Conservation (phyloP, 1,140 invertebrate species). For the Drosophila ananassae region DNA sequence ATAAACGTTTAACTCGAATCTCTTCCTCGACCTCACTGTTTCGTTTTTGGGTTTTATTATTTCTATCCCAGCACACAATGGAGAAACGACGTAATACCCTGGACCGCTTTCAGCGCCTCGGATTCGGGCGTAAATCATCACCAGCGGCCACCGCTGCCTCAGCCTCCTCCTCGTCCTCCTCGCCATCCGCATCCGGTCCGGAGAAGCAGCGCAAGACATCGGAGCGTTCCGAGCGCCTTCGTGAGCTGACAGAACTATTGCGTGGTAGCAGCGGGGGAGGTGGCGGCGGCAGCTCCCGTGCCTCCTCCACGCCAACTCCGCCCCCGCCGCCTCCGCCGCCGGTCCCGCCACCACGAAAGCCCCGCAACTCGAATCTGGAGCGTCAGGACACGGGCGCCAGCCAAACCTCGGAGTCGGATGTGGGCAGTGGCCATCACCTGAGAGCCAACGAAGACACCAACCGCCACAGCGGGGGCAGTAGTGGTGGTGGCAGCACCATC, state of each 20-base stretch:
- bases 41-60: not conserved
- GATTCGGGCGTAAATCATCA: slow-evolving; percentile 87
- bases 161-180: slow-evolving; percentile 14
- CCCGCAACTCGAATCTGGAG: slow-evolving; percentile 50
- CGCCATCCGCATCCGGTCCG: slow-evolving; percentile 22
- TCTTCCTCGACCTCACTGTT: slow-evolving; percentile 5
- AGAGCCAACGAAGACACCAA: slow-evolving; percentile 27
- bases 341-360: slow-evolving; percentile 71
- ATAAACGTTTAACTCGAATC: slow-evolving; percentile 43
- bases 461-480: slow-evolving; percentile 7
- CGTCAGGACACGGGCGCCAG: slow-evolving; percentile 57
- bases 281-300: slow-evolving; percentile 63
- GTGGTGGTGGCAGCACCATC: slow-evolving; percentile 17
- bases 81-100: slow-evolving; percentile 86
- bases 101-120: slow-evolving; percentile 91
- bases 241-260: slow-evolving; percentile 90
- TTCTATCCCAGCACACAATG: slow-evolving; percentile 65
- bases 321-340: slow-evolving; percentile 83
- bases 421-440: slow-evolving; percentile 18
- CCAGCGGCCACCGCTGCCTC: slow-evolving; percentile 80
- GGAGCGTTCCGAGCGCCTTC: slow-evolving; percentile 88
- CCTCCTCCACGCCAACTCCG: slow-evolving; percentile 81
- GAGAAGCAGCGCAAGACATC: slow-evolving; percentile 77
- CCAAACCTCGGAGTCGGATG: slow-evolving; percentile 42
- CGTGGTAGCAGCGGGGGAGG: slow-evolving; percentile 84